phyloP scores from a whole-genome alignment of 2,113 vertebrate genomes.

The Hylia prasina region DNA sequence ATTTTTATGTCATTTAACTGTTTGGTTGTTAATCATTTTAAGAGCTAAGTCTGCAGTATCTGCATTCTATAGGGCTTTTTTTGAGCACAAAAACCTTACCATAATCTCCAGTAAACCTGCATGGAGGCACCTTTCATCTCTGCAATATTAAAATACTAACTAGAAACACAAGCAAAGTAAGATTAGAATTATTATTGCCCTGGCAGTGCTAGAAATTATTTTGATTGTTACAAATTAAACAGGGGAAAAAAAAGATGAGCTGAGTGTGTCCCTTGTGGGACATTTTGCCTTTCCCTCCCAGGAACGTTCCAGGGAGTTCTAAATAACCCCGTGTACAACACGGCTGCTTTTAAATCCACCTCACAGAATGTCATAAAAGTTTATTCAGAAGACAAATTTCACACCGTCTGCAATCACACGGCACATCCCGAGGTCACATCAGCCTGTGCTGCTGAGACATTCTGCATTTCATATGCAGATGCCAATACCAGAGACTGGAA shows the following conservation, averaged over 20 bases:
- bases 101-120: neutral
- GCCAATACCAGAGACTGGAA: neutral
- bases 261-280: neutral
- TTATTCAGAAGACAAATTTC: constrained; percentile 24
- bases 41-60: neutral
- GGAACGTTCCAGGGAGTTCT: neutral
- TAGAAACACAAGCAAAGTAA: neutral
- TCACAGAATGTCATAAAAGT: neutral
- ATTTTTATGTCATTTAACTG: neutral
- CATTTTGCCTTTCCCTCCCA: neutral
- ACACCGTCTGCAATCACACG: neutral
- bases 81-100: neutral
- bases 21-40: neutral
- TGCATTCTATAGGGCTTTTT: neutral
- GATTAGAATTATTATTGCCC: neutral
- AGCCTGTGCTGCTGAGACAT: neutral
- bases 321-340: neutral
- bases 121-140: neutral
- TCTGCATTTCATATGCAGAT: constrained; percentile 25
- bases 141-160: neutral
- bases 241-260: neutral
- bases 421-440: neutral
- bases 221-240: neutral
- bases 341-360: neutral
- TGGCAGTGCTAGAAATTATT: neutral